Evolutionary conservation across 2,888 invertebrate species (phyloP).

Genomic region (Drosophila subsilvestris): DNA sequence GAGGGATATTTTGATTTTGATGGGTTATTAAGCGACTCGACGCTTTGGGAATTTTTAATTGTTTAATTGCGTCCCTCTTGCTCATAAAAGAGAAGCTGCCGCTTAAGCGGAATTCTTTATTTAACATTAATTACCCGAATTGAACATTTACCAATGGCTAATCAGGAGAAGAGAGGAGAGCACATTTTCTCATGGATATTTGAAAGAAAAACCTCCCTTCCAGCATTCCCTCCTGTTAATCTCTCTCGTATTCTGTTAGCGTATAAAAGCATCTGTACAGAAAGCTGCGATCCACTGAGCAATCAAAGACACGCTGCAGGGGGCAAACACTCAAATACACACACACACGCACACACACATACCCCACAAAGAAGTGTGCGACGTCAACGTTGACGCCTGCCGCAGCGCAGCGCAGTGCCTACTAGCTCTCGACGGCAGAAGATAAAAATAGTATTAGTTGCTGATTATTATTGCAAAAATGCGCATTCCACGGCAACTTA

Average conservation of each 20-base stretch:
- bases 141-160: constrained; percentile 18
- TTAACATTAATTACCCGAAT: constrained; percentile 54
- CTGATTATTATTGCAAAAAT: constrained; percentile 82
- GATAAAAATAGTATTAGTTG: constrained; percentile 81
- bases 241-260: constrained; percentile 10
- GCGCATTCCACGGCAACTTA: constrained; percentile 77
- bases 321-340: constrained; percentile 41
- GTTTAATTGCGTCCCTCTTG: constrained; percentile 66
- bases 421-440: constrained; percentile 57
- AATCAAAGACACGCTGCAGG: constrained; percentile 46
- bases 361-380: constrained; percentile 24
- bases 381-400: neutral
- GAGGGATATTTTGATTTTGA: constrained; percentile 59
- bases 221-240: neutral
- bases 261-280: neutral
- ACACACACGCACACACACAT: constrained; percentile 19
- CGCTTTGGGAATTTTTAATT: constrained; percentile 74
- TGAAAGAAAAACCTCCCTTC: neutral
- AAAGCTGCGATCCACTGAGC: constrained; percentile 11
- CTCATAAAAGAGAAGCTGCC: constrained; percentile 65
- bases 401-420: constrained; percentile 12
- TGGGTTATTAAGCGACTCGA: constrained; percentile 71
- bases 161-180: neutral
- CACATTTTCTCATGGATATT: constrained; percentile 33
- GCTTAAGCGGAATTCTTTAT: constrained; percentile 46